phyloP scores from a whole-genome alignment of 2,797 vertebrate genomes.

The Zalophus californianus region DNA sequence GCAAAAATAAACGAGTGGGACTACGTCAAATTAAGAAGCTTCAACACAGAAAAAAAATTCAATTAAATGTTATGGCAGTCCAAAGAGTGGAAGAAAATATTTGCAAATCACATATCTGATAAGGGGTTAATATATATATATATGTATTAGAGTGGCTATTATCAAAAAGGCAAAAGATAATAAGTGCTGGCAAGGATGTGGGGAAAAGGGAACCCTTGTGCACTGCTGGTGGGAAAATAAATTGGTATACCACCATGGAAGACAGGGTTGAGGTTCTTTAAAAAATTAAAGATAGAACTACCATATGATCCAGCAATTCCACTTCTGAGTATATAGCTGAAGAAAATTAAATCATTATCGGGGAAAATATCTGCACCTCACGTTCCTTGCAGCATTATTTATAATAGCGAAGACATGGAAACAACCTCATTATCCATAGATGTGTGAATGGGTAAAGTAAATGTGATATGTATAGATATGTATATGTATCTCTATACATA shows the following conservation, averaged over 20 bases:
- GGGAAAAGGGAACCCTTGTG: background rate
- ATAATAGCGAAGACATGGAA: background rate
- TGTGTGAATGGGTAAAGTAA: background rate
- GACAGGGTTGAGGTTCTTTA: background rate
- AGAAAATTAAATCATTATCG: background rate
- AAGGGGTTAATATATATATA: background rate
- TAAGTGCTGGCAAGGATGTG: background rate
- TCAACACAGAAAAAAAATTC: background rate
- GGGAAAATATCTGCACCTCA: background rate
- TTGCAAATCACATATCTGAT: background rate
- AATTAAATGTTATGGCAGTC: background rate
- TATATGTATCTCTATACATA: background rate
- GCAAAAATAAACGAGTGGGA: background rate
- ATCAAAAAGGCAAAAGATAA: background rate
- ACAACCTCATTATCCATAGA: background rate
- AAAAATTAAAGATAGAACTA: background rate
- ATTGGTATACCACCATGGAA: background rate
- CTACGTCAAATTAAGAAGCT: background rate
- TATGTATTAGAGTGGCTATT: background rate
- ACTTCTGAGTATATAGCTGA: background rate
- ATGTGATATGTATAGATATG: background rate
- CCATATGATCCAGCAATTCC: background rate
- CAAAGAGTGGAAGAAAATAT: background rate
- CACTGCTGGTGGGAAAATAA: background rate
- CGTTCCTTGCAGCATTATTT: background rate